A percentile compares a stretch with the other conserved stretches of the same genome.
phyloP scores from a whole-genome alignment of 2,888 invertebrate species.

The Caenorhabditis uteleia region DNA sequence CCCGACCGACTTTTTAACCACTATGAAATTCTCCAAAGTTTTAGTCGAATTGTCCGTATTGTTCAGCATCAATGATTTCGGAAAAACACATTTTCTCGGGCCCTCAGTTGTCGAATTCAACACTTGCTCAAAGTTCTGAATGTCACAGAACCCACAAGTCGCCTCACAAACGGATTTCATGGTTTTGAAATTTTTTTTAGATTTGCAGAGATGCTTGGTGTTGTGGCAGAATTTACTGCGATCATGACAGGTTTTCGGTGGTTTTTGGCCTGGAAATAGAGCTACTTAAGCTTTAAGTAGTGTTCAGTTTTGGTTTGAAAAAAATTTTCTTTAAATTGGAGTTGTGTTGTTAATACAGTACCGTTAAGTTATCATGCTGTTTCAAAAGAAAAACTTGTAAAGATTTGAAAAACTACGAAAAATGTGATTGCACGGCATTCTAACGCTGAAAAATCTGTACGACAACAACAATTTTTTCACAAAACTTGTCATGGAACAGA shows the following conservation, averaged over 20 bases:
- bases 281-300: no score
- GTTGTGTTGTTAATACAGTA: no score
- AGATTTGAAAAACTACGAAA: no score
- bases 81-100: constrained; percentile 42
- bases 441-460: no score
- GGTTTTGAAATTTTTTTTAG: constrained; percentile 16
- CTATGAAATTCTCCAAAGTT: no score
- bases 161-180: constrained; percentile 43
- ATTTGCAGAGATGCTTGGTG: constrained; percentile 12
- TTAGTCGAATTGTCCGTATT: constrained; percentile 4
- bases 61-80: constrained; percentile 38
- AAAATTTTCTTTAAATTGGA: no score
- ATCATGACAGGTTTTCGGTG: constrained; percentile 14
- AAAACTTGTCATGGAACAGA: neutral
- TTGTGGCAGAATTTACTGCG: constrained; percentile 24
- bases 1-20: no score
- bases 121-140: constrained; percentile 21
- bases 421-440: no score
- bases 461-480: neutral
- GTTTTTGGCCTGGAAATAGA: constrained; percentile 22
- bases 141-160: constrained; percentile 39
- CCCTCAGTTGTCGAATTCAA: constrained; percentile 11
- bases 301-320: no score
- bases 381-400: no score
- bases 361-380: no score